Conservation (phyloP, 1,140 invertebrate genomes). For the Amphibalanus amphitrite region DNA sequence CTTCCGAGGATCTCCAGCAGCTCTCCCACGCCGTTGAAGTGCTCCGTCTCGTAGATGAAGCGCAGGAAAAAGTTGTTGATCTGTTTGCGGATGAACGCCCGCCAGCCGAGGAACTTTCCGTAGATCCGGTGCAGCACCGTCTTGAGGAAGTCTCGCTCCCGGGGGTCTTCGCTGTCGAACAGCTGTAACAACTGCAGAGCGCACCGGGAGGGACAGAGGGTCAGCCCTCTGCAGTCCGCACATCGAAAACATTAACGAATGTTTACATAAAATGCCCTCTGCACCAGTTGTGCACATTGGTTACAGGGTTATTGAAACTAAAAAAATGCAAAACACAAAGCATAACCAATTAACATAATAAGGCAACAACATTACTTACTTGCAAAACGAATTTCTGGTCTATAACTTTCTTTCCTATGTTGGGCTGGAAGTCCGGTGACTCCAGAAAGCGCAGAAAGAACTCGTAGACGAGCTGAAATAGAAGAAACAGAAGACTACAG, state of each 20-base stretch:
- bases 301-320: too few relatives aligned
- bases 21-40: slow-evolving; percentile 98
- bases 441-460: slow-evolving; percentile 94
- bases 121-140: slow-evolving; percentile 98
- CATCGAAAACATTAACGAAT: too few relatives aligned
- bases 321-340: too few relatives aligned
- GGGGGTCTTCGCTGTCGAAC: slow-evolving; percentile 97
- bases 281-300: too few relatives aligned
- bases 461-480: slow-evolving; percentile 79
- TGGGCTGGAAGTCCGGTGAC: slow-evolving; percentile 91
- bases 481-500: too few relatives aligned
- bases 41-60: slow-evolving; percentile 99
- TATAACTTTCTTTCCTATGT: slow-evolving; percentile 92
- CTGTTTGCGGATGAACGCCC: slow-evolving; percentile 98
- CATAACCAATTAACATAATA: too few relatives aligned
- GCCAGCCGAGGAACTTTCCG: slow-evolving; percentile 93
- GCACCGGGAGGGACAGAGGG: not conserved
- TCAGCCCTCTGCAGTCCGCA: too few relatives aligned
- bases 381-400: slow-evolving; percentile 99
- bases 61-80: slow-evolving; percentile 77
- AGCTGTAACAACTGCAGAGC: slow-evolving; percentile 71
- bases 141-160: slow-evolving; percentile 97
- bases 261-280: too few relatives aligned
- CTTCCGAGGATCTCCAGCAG: slow-evolving; percentile 92
- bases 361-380: slow-evolving; percentile 41